These are phyloP conservation scores for Drosophila persimilis DNA, from an alignment of 1,140 invertebrate species.

Conservation along the genomic window DNA sequence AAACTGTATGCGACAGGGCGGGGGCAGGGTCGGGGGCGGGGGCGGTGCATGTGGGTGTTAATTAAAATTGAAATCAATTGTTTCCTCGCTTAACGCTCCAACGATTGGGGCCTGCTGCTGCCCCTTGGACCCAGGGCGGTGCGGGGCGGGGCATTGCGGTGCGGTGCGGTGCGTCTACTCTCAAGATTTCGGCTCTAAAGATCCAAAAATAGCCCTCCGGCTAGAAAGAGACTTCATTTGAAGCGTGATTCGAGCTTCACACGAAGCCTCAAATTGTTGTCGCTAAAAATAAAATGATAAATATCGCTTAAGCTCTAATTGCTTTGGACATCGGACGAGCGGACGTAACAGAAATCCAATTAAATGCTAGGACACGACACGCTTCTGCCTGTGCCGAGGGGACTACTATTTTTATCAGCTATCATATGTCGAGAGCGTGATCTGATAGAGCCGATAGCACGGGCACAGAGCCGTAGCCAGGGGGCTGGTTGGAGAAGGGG, in stretches of 20 bases:
- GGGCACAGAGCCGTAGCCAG: neutral
- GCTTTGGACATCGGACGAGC: conserved; percentile 18
- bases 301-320: conserved; percentile 48
- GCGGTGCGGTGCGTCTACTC: conserved; percentile 2
- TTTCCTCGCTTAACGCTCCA: conserved; percentile 19
- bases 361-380: conserved; percentile 47
- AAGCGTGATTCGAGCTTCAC: conserved; percentile 54
- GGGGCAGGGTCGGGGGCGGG: neutral
- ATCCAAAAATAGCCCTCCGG: conserved; percentile 40
- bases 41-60: conserved; percentile 57
- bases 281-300: conserved; percentile 57
- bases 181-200: conserved; percentile 24
- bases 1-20: conserved; percentile 28
- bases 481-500: neutral
- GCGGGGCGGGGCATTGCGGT: neutral
- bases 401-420: conserved; percentile 30
- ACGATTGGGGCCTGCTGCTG: neutral
- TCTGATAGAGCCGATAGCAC: conserved; percentile 24
- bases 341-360: conserved; percentile 43
- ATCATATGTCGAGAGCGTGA: conserved; percentile 43
- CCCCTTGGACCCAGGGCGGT: neutral
- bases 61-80: conserved; percentile 77
- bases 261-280: conserved; percentile 35
- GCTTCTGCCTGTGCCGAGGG: conserved; percentile 6
- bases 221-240: conserved; percentile 20